Evolutionary conservation across 2,113 vertebrate genomes (phyloP).

Genomic region (Lepidiolamprologus cunningtoni): DNA sequence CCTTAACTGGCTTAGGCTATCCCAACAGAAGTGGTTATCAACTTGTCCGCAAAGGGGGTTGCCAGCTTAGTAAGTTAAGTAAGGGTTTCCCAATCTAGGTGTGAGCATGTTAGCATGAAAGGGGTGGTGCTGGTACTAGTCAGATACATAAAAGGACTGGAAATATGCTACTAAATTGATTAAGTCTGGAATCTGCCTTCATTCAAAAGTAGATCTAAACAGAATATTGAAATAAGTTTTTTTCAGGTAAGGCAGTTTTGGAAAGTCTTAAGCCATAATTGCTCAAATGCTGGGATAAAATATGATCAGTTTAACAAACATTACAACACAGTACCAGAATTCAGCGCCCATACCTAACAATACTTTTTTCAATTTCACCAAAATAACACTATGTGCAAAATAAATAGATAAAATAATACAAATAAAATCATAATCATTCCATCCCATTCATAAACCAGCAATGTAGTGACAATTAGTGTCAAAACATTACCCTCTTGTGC

Average conservation of each 20-base stretch:
- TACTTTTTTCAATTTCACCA: neutral
- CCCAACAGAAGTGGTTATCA: neutral
- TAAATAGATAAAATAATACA: neutral
- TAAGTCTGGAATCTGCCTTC: neutral
- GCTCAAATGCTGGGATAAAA: neutral
- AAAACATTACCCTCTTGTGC: neutral
- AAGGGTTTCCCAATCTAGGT: neutral
- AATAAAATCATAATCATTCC: neutral
- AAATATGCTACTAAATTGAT: neutral
- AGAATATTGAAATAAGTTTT: neutral
- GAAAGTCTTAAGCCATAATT: neutral
- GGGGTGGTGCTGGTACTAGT: neutral
- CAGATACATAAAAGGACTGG: neutral
- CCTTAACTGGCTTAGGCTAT: neutral
- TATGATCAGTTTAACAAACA: neutral
- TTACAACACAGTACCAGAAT: neutral
- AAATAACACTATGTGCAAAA: neutral
- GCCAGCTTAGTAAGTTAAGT: neutral
- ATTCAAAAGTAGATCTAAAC: neutral
- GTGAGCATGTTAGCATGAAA: neutral
- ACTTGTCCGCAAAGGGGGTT: neutral
- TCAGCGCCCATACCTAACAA: neutral
- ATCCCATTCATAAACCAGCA: neutral
- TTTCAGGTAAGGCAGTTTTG: neutral
- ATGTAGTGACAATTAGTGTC: neutral